Evolutionary conservation across 2,797 vertebrate species (phyloP).

Genomic region (Micropoecilia bifurca): DNA sequence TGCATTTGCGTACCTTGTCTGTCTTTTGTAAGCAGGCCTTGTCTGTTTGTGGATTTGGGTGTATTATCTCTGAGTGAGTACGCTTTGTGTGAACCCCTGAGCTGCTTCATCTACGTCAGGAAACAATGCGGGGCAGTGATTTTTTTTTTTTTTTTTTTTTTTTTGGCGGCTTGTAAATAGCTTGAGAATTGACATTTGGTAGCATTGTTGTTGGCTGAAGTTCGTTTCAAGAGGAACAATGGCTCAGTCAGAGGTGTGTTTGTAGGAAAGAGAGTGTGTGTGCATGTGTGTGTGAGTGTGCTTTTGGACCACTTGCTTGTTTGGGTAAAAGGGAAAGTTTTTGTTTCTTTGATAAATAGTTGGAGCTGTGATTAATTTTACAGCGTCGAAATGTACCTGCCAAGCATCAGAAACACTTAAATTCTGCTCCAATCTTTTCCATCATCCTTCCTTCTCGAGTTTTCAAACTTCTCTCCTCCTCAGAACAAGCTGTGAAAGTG

Average conservation of each 20-base stretch:
- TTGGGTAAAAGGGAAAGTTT: slow-evolving; percentile 43
- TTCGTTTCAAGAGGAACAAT: slow-evolving; percentile 62
- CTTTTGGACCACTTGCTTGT: slow-evolving; percentile 14
- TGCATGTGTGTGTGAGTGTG: not conserved
- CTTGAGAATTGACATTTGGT: slow-evolving; percentile 48
- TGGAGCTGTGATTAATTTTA: slow-evolving; percentile 45
- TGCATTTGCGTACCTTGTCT: slow-evolving; percentile 54
- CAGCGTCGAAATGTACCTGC: slow-evolving; percentile 41
- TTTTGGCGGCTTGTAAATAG: slow-evolving; percentile 42
- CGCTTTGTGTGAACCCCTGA: slow-evolving; percentile 42
- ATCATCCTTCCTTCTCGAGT: not conserved
- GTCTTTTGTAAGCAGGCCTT: slow-evolving; percentile 50
- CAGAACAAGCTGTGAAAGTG: slow-evolving; percentile 29
- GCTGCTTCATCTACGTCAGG: slow-evolving; percentile 52
- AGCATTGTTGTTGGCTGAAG: slow-evolving; percentile 47
- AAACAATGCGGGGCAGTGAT: slow-evolving; percentile 63
- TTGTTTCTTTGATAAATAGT: slow-evolving; percentile 52
- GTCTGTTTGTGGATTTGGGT: slow-evolving; percentile 53
- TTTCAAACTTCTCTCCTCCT: slow-evolving; percentile 10
- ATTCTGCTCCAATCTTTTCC: slow-evolving; percentile 25
- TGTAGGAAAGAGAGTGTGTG: too few relatives aligned
- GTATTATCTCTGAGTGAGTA: slow-evolving; percentile 53
- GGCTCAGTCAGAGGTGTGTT: slow-evolving; percentile 19
- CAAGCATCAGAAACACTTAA: slow-evolving; percentile 26
- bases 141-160: slow-evolving; percentile 9